Evolutionary conservation across 2,888 invertebrate species (phyloP), one percentile per base, ranked within the genome.

Genomic region (Dendrolimus houi): DNA sequence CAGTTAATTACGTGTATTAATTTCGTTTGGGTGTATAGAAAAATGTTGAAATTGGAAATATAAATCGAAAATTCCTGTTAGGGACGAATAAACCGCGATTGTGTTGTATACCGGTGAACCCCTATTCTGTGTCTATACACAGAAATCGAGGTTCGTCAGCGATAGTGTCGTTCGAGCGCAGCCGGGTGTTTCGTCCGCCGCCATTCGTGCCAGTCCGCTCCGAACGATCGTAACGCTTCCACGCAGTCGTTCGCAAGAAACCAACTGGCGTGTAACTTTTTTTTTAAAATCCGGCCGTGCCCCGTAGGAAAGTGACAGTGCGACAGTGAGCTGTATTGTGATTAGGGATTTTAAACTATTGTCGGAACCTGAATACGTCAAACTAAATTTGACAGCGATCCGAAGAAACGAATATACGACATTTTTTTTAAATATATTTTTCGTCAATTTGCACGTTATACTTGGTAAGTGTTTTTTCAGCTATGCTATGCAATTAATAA

Each of bases 271-370:
- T 78, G 81, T 74, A 77, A 76, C 74, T 76, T 73, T 71, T 61
- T 56, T 62, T 69, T 67, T 68, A 78, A 79, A 79, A 77, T 77
- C 78, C 84, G 81, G 79, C 77, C 72, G 84, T 79, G 82, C 75
- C 74, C 68, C 66, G 58, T 65, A 60, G 59, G 63, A 73, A 75
- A 87, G 87, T 88, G 87, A 82, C 79, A 87, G 88, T 87, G 88
- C 83, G 74, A 79, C 74, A 81, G 87, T 86, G 86, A 77, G 71
- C 74, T 72, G 74, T 74, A 73, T 74, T 72, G 85, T 87, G 86
- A 73, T 74, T 72, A 77, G 72, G 74, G 75, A 77, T 71, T 62
- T 70, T 63, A 71, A 68, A 64, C 59, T 29, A 29, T 29, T 47
- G 47, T 12, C 67, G 72, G 79, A 79, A 85, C 83, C 78, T 70